Evolutionary conservation across 1,140 invertebrate species (phyloP).

Genomic region (Temnothorax nylanderi): DNA sequence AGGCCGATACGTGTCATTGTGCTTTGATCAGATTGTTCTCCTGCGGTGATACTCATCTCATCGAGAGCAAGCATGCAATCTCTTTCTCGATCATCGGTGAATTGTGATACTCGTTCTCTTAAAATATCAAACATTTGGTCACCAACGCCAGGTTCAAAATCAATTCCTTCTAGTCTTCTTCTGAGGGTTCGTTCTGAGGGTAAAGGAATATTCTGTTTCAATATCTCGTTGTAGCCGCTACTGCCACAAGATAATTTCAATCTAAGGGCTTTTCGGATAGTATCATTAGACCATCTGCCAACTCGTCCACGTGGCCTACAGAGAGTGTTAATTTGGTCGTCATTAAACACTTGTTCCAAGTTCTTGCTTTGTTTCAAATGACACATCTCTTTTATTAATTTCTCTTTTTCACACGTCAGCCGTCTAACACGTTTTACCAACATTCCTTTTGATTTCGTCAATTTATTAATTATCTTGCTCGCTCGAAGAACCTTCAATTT

Average conservation of each 20-base stretch:
- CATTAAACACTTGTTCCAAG: too few species aligned
- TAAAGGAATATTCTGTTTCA: background rate
- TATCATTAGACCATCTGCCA: conserved; percentile 9
- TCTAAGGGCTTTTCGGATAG: background rate
- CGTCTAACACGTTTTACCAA: too few species aligned
- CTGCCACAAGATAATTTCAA: background rate
- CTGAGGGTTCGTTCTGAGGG: background rate
- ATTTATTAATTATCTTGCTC: too few species aligned
- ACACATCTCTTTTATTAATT: too few species aligned
- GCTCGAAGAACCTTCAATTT: too few species aligned
- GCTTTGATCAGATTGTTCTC: background rate
- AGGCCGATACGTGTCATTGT: background rate
- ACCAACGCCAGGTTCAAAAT: background rate
- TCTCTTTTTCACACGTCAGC: too few species aligned
- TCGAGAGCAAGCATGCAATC: conserved; percentile 1
- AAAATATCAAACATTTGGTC: background rate
- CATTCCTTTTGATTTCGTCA: too few species aligned
- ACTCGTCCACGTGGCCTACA: background rate
- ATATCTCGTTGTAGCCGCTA: conserved; percentile 5
- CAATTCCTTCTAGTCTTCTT: background rate
- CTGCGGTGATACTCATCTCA: background rate
- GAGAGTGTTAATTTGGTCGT: too few species aligned
- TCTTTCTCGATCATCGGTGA: background rate
- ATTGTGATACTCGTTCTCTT: background rate
- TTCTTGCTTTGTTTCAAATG: too few species aligned